Percentiles rank a stretch among this genome's conserved stretches.
Conservation (phyloP, 2,888 invertebrate genomes). For the Germaria angustata region DNA sequence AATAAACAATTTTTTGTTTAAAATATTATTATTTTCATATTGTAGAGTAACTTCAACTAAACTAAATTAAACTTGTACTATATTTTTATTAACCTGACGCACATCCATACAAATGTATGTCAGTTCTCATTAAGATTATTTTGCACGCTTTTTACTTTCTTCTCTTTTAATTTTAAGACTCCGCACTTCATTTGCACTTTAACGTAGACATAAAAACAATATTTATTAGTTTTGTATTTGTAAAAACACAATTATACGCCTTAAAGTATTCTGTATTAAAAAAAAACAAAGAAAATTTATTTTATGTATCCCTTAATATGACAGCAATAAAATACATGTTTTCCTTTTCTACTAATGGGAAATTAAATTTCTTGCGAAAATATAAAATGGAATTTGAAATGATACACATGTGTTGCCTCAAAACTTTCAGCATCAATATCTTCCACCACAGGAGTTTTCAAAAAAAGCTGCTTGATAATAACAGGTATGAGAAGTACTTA, state of each 20-base stretch:
- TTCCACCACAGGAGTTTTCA: no score
- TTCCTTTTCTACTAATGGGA: conserved; percentile 33
- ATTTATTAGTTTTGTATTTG: conserved; percentile 31
- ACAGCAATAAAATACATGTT: not conserved
- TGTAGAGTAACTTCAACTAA: no score
- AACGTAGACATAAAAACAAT: conserved; percentile 34
- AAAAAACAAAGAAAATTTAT: not conserved
- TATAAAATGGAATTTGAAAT: not conserved
- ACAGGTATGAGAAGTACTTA: no score
- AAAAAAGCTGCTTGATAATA: no score
- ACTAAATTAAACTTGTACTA: no score
- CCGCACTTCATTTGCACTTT: conserved; percentile 44
- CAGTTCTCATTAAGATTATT: not conserved
- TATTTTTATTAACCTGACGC: no score
- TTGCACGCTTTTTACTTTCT: not conserved
- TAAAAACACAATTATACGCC: conserved; percentile 1
- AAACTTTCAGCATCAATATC: no score
- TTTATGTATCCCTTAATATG: not conserved
- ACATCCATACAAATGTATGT: not conserved
- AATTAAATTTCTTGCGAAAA: conserved; percentile 45
- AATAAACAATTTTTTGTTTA: no score
- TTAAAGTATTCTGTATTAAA: conserved; percentile 30
- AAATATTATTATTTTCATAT: no score
- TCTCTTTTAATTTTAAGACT: not conserved
- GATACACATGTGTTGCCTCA: conserved; percentile 23